Evolutionary conservation across 35 echinoderm and acorn worm genomes (phyloP).

Genomic region (Patiria miniata): DNA sequence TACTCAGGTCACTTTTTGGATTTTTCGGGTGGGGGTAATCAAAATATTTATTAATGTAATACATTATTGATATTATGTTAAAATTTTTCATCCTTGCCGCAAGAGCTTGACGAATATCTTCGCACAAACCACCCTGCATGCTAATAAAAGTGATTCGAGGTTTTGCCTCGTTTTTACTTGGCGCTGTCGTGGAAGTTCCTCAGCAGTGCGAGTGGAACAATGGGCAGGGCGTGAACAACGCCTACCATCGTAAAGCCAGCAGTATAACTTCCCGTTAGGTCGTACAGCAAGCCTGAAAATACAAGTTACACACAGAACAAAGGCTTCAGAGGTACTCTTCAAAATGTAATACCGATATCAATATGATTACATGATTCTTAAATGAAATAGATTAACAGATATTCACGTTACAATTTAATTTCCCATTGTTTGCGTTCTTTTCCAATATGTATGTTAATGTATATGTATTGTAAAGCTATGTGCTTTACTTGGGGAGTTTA

Average conservation of each 20-base stretch:
- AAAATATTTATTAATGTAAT: no score
- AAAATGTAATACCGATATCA: not conserved
- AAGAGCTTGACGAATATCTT: no score
- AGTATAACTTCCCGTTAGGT: not conserved
- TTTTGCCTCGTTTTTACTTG: no score
- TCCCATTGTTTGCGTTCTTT: not conserved
- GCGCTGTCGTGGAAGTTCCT: no score
- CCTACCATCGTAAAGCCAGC: not conserved
- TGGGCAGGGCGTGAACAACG: not conserved
- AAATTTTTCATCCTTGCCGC: no score
- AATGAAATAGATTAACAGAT: not conserved
- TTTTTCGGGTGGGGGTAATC: no score
- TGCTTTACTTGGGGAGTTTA: no score
- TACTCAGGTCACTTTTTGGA: no score
- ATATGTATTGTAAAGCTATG: not conserved
- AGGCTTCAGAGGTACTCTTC: not conserved
- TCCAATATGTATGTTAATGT: not conserved
- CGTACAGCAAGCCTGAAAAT: slow-evolving; percentile 7
- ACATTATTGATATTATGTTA: no score
- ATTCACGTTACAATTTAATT: not conserved
- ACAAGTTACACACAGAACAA: not conserved
- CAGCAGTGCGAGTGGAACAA: no score
- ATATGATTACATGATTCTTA: not conserved
- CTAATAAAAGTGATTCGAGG: no score
- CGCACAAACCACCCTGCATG: no score